phyloP scores from a whole-genome alignment of 2,113 vertebrate species.

The Aptenodytes patagonicus region DNA sequence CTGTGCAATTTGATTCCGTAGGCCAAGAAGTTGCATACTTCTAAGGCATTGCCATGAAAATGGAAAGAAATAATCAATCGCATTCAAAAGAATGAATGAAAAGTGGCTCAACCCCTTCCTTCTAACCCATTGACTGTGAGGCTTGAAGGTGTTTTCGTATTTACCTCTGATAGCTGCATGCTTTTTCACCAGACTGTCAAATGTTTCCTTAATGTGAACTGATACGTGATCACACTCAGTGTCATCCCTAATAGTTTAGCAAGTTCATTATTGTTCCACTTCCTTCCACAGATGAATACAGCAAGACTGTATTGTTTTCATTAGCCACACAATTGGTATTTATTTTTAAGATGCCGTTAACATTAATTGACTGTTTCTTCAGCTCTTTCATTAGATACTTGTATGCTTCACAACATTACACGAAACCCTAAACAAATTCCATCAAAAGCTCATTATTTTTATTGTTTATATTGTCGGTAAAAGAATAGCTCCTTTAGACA shows the following conservation, averaged over 20 bases:
- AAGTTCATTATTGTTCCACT: not conserved
- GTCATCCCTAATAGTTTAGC: not conserved
- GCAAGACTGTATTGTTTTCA: not conserved
- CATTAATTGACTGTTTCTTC: not conserved
- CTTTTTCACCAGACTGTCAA: not conserved
- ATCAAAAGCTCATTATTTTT: not conserved
- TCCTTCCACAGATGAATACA: not conserved
- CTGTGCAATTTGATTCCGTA: rapidly evolving
- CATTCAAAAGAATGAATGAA: constrained; percentile 50
- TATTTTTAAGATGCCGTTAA: not conserved
- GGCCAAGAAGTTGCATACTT: not conserved
- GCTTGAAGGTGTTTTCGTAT: not conserved
- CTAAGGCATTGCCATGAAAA: not conserved
- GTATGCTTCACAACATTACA: not conserved
- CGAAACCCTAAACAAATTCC: not conserved
- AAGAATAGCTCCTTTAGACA: not conserved
- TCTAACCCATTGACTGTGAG: not conserved
- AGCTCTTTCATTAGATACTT: not conserved
- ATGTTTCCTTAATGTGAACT: not conserved
- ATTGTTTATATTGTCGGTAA: not conserved
- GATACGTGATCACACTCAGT: not conserved
- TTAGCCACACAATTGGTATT: not conserved
- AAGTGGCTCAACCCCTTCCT: constrained; percentile 65
- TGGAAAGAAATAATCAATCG: not conserved
- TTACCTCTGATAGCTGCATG: constrained; percentile 60